Conservation (phyloP, 2,888 invertebrate genomes). For the Hypomecis punctinalis region DNA sequence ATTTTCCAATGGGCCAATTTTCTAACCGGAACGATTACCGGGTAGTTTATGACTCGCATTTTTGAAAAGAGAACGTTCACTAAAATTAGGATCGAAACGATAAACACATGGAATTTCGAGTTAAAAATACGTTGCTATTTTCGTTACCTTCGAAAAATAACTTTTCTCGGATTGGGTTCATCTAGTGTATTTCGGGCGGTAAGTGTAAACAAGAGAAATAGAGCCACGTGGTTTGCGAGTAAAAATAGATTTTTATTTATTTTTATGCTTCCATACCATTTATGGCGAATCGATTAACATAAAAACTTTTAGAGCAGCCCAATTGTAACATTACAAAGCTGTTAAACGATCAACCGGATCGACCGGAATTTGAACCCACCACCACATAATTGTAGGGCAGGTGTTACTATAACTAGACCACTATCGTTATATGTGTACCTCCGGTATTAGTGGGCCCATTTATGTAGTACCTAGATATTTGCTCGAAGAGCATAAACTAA, state of each 20-base stretch:
- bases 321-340: background rate
- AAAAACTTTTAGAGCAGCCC: no score
- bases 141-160: conserved; percentile 26
- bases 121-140: conserved; percentile 34
- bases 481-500: no score
- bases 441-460: no score
- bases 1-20: conserved; percentile 19
- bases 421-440: no score
- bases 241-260: background rate
- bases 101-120: conserved; percentile 29
- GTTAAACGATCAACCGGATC: background rate
- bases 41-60: conserved; percentile 17
- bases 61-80: conserved; percentile 17
- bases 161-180: conserved; percentile 22
- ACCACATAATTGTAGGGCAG: no score
- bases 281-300: background rate
- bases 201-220: conserved; percentile 11
- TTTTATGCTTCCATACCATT: conserved; percentile 1
- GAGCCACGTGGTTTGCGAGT: conserved; percentile 4
- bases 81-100: conserved; percentile 22
- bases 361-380: no score
- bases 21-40: conserved; percentile 18
- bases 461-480: no score
- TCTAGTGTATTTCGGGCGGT: conserved; percentile 7
- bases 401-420: no score